Evolutionary conservation across 2,888 invertebrate genomes (phyloP).

Genomic region (Atrina japonica): DNA sequence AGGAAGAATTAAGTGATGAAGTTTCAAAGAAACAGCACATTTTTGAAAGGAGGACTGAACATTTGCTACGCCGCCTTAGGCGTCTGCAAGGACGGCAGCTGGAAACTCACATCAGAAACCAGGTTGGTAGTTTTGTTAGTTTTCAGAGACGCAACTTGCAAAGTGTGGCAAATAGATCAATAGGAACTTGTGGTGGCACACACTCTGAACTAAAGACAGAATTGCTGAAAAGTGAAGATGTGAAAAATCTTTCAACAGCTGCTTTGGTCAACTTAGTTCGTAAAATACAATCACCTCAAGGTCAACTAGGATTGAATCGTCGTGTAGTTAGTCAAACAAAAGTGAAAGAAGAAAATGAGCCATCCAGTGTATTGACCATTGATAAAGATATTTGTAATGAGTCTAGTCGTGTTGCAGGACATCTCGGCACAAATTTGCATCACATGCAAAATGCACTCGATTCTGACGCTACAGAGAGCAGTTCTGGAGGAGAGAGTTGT

Average conservation of each 20-base stretch:
- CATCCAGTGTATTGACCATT: constrained; percentile 65
- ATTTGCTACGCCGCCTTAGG: constrained; percentile 87
- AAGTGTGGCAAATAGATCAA: constrained; percentile 65
- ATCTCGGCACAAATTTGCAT: constrained; percentile 87
- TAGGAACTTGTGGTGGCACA: constrained; percentile 40
- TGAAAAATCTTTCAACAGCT: constrained; percentile 81
- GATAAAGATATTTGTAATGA: constrained; percentile 81
- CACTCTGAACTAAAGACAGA: constrained; percentile 69
- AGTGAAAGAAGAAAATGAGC: constrained; percentile 44
- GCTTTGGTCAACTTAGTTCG: constrained; percentile 84
- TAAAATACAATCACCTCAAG: constrained; percentile 82
- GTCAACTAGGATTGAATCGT: constrained; percentile 11
- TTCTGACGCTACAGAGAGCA: constrained; percentile 96
- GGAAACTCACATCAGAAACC: constrained; percentile 89
- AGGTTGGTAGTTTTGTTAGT: constrained; percentile 89
- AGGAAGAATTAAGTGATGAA: constrained; percentile 39
- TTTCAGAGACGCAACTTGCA: constrained; percentile 84
- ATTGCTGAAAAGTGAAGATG: constrained; percentile 78
- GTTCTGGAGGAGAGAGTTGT: constrained; percentile 96
- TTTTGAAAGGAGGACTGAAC: constrained; percentile 87
- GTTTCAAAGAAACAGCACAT: constrained; percentile 83
- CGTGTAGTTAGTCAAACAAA: constrained; percentile 34
- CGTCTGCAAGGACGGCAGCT: constrained; percentile 89
- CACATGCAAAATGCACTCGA: constrained; percentile 90
- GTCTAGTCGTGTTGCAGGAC: constrained; percentile 85